These are phyloP conservation scores for Nemotelus pantherinus DNA, from an alignment of 2,888 invertebrate genomes.

Conservation along the genomic window DNA sequence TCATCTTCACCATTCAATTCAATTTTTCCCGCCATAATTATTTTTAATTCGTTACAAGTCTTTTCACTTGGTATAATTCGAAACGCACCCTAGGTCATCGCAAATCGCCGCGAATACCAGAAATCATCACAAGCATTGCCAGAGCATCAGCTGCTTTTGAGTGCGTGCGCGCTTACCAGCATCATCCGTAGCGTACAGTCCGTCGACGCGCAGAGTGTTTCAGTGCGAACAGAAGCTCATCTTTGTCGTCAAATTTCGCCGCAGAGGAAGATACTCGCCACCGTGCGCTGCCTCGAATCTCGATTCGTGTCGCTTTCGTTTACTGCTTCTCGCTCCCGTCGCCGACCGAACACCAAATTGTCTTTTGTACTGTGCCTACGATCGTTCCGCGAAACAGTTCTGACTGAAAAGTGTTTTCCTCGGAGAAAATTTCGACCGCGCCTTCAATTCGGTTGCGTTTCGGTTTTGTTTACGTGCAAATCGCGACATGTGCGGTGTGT, in stretches of 20 bases:
- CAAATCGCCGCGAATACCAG: too few species aligned
- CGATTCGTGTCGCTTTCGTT: slow-evolving; percentile 19
- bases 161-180: too few species aligned
- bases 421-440: slow-evolving; percentile 21
- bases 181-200: too few species aligned
- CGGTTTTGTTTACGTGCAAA: slow-evolving; percentile 36
- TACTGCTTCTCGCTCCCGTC: not conserved
- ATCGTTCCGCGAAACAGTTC: slow-evolving; percentile 11
- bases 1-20: too few species aligned
- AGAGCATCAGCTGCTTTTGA: too few species aligned
- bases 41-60: too few species aligned
- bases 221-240: too few species aligned
- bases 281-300: not conserved
- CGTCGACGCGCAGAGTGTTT: too few species aligned
- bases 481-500: slow-evolving; percentile 23
- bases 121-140: too few species aligned
- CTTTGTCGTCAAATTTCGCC: not conserved
- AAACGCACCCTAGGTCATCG: too few species aligned
- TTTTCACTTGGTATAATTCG: too few species aligned
- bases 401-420: slow-evolving; percentile 23
- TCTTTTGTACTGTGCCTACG: slow-evolving; percentile 6
- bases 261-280: slow-evolving; percentile 3
- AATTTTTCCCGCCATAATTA: too few species aligned
- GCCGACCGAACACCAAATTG: not conserved
- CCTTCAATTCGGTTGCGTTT: slow-evolving; percentile 22